Evolutionary conservation across 2,888 invertebrate genomes (phyloP), one percentile per base, ranked within the genome.

Genomic region (Phymatocera aterrima): DNA sequence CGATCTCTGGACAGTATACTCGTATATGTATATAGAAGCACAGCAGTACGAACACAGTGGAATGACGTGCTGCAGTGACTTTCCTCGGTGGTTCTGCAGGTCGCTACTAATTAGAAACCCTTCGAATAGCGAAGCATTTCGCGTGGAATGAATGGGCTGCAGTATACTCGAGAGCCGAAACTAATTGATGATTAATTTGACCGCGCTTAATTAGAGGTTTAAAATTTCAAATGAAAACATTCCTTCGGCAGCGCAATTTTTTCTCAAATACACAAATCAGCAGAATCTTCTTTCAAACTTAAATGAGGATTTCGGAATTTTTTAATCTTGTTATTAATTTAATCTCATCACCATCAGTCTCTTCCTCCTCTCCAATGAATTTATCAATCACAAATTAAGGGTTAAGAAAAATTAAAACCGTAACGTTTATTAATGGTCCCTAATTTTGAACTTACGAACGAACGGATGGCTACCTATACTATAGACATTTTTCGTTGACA

Each of bases 161-260:
- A 68, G 46, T 3, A 64, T 31, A 61, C 43, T 68, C 68, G 40
- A 68, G 68, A 15, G 28, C 6, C 46, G 24, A 43, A 68, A 40
- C 43, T 43, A 68, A 68, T 46, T 46, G 68, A 46, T 46, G 68
- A 68, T 46, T 68, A 68, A 64, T 64, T 68, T 15, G 68, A 15
- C 40, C 43, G 6, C 46, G 46, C 12, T n/a, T 28, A 4, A 68
- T 68, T 43, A 21, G 43, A 21, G 24, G 12, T 10, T 21, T 8
- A 10, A 68, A 21, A 68, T 43, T 64, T 2, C n/a, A 3, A 18
- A 34, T 64, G 2, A 18, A 15, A 10, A 64, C n/a, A n/a, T 34
- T 34, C n/a, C 31, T 1, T n/a, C n/a, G n/a, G n/a, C 10, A 61
- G 18, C n/a, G 61, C n/a, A n/a, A n/a, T n/a, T 15, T 1, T 60